Conservation (phyloP, 92 coral and sea anemone genomes). For the Micromussa lordhowensis region DNA sequence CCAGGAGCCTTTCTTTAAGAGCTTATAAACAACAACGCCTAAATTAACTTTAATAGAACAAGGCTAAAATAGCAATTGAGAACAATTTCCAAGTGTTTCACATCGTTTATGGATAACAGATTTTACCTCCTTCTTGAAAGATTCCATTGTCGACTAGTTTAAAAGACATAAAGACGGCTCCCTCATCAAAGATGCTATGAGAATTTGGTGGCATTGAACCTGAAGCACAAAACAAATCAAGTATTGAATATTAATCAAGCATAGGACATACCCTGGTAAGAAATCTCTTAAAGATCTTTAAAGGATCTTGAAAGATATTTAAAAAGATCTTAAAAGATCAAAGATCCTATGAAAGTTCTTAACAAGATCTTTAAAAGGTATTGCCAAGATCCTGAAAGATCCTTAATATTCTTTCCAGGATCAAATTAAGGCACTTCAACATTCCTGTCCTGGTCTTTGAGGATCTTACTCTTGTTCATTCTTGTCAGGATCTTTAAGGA, state of each 20-base stretch:
- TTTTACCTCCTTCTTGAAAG: conserved; percentile 91
- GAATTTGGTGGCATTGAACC: conserved; percentile 96
- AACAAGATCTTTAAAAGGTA: too few relatives aligned
- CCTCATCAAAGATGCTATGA: conserved; percentile 87
- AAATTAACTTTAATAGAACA: background rate
- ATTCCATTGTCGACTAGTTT: conserved; percentile 81
- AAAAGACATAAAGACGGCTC: conserved; percentile 92
- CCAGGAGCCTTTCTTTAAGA: conserved; percentile 78
- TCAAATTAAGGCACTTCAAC: too few relatives aligned
- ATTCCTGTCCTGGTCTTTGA: too few relatives aligned
- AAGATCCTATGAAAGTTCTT: too few relatives aligned
- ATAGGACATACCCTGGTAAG: too few relatives aligned
- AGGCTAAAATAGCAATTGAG: background rate
- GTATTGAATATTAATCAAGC: background rate
- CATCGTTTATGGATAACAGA: background rate
- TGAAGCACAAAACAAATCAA: background rate
- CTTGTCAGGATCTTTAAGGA: too few relatives aligned
- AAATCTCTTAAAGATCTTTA: too few relatives aligned
- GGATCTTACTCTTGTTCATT: too few relatives aligned
- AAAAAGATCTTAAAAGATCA: too few relatives aligned
- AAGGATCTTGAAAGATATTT: too few relatives aligned
- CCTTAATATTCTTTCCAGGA: too few relatives aligned
- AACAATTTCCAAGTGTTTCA: background rate
- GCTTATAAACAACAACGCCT: conserved; percentile 45
- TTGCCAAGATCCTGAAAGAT: too few relatives aligned